Conservation (phyloP, 2,113 vertebrate genomes). For the Numida meleagris region DNA sequence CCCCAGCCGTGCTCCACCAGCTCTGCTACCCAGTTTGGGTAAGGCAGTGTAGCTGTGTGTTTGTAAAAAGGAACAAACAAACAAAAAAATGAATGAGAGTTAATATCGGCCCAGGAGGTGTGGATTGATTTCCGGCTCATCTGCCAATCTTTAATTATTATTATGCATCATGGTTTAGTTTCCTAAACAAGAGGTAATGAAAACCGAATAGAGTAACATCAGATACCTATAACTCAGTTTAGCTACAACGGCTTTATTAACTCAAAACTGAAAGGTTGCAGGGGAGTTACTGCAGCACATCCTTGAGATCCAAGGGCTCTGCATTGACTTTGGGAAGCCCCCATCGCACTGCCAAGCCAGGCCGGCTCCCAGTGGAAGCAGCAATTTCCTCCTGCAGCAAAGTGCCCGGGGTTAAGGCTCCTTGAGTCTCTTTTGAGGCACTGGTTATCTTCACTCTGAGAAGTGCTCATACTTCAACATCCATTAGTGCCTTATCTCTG, state of each 20-base stretch:
- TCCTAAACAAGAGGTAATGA: slow-evolving; percentile 4
- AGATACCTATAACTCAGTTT: slow-evolving; percentile 36
- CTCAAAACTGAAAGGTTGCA: slow-evolving; percentile 38
- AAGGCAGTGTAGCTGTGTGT: neutral
- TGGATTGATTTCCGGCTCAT: neutral
- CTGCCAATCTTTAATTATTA: neutral
- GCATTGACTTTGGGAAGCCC: rapidly evolving
- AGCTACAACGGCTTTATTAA: neutral
- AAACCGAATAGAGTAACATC: neutral
- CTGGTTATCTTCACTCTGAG: neutral
- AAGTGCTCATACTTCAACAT: rapidly evolving
- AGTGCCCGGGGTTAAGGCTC: rapidly evolving
- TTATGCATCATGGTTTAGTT: neutral
- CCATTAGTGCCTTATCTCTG: neutral
- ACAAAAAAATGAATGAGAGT: neutral
- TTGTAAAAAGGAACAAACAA: neutral
- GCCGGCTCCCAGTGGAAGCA: neutral
- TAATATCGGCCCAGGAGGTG: neutral
- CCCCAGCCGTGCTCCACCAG: neutral
- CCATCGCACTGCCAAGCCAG: neutral
- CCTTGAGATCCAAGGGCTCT: rapidly evolving
- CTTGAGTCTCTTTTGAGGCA: rapidly evolving
- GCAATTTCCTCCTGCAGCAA: neutral
- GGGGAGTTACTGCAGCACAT: neutral
- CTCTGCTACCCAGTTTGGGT: neutral